Percentiles rank a stretch among this genome's conserved stretches.
Evolutionary conservation across 2,888 invertebrate genomes (phyloP).

Genomic region (Gnatocerus cornutus): DNA sequence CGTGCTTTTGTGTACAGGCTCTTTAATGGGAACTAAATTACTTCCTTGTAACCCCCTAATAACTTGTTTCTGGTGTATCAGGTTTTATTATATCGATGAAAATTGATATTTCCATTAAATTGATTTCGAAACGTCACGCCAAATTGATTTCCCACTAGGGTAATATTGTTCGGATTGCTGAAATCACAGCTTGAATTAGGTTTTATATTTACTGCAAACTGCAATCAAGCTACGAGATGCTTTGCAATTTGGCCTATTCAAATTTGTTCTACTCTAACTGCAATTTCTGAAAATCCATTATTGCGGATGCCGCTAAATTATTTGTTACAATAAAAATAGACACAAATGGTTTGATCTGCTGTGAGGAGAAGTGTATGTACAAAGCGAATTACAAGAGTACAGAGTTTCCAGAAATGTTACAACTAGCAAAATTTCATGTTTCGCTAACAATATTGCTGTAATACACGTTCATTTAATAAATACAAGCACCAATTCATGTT

Average conservation of each 20-base stretch:
- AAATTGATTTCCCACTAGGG: slow-evolving; percentile 27
- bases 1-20: slow-evolving; percentile 45
- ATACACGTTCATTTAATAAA: background rate
- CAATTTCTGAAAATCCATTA: background rate
- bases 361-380: background rate
- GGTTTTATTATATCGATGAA: slow-evolving; percentile 47
- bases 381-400: background rate
- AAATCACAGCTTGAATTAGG: slow-evolving; percentile 21
- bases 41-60: slow-evolving; percentile 44
- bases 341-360: background rate
- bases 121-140: slow-evolving; percentile 36
- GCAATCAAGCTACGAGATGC: slow-evolving; percentile 19
- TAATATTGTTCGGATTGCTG: slow-evolving; percentile 17
- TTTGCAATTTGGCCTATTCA: background rate
- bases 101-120: slow-evolving; percentile 47
- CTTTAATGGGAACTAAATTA: slow-evolving; percentile 47
- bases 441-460: background rate
- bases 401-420: background rate
- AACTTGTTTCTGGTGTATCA: slow-evolving; percentile 48
- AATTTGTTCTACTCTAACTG: slow-evolving; percentile 4
- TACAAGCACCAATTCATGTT: too few species aligned
- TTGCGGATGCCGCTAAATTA: slow-evolving; percentile 6
- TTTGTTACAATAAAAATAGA: slow-evolving; percentile 1
- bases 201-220: slow-evolving; percentile 21
- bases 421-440: background rate